Evolutionary conservation across 2,113 vertebrate species (phyloP).

Genomic region (Haliaeetus leucogaster): DNA sequence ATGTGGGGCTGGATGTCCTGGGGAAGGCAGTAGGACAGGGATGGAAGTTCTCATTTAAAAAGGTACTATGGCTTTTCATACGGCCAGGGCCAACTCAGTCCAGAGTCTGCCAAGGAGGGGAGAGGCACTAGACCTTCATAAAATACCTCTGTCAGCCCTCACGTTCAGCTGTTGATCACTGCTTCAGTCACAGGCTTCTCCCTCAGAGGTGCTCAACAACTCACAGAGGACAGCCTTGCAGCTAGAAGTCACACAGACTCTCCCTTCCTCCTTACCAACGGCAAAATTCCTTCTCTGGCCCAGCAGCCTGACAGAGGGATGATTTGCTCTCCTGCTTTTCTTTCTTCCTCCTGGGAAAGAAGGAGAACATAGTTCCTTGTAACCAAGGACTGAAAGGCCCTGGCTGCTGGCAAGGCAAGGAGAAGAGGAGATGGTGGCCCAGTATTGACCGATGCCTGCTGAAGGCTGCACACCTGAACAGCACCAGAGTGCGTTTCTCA

Average conservation of each 20-base stretch:
- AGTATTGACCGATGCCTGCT: fast-evolving
- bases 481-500: not conserved
- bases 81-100: not conserved
- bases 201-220: not conserved
- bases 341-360: not conserved
- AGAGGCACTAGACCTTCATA: not conserved
- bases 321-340: not conserved
- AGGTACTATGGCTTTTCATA: not conserved
- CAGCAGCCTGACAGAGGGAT: not conserved
- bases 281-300: not conserved
- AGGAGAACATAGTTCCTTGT: not conserved
- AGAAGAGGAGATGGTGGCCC: not conserved
- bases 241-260: not conserved
- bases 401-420: not conserved
- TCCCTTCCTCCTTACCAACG: not conserved
- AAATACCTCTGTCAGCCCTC: not conserved
- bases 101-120: not conserved
- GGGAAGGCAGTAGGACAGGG: not conserved
- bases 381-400: not conserved
- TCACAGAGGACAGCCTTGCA: not conserved
- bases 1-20: fast-evolving
- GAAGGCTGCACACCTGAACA: not conserved
- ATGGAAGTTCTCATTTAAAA: not conserved
- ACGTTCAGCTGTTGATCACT: not conserved
- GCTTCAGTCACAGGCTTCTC: not conserved